A percentile compares a stretch with the other conserved stretches of the same genome.
Evolutionary conservation across 2,797 vertebrate genomes (phyloP).

Genomic region (Mallotus villosus): DNA sequence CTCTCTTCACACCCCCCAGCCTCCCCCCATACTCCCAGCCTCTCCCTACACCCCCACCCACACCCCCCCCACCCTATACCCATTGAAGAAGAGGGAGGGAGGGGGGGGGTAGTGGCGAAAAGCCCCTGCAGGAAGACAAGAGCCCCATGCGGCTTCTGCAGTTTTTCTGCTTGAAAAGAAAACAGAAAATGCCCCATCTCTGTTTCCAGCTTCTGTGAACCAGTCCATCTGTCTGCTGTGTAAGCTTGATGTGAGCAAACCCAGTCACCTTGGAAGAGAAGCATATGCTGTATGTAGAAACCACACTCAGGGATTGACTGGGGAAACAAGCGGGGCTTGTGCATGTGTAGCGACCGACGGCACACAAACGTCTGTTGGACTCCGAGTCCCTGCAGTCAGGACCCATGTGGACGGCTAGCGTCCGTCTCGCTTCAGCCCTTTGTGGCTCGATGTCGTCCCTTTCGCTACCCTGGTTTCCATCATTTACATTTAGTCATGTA

Average conservation of each 20-base stretch:
- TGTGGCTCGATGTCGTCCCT: too few relatives aligned
- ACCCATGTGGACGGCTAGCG: too few relatives aligned
- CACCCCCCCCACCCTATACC: neutral
- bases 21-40: neutral
- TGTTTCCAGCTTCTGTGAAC: neutral
- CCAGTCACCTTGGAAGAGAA: constrained; percentile 3
- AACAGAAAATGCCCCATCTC: neutral
- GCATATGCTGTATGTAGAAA: constrained; percentile 6
- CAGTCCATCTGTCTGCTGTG: constrained; percentile 10
- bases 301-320: neutral
- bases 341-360: neutral
- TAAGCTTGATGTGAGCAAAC: neutral
- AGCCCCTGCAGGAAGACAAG: constrained; percentile 8
- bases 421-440: too few relatives aligned
- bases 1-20: neutral
- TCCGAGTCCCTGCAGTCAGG: too few relatives aligned
- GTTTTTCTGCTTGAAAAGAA: constrained; percentile 13
- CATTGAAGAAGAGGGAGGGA: neutral
- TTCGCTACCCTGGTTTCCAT: too few relatives aligned
- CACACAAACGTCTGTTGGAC: neutral
- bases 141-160: neutral
- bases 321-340: neutral
- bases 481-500: too few relatives aligned
- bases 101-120: neutral
- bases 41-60: neutral